Evolutionary conservation across 2,888 invertebrate genomes (phyloP).

Genomic region (Lissocephala sabroskyi): DNA sequence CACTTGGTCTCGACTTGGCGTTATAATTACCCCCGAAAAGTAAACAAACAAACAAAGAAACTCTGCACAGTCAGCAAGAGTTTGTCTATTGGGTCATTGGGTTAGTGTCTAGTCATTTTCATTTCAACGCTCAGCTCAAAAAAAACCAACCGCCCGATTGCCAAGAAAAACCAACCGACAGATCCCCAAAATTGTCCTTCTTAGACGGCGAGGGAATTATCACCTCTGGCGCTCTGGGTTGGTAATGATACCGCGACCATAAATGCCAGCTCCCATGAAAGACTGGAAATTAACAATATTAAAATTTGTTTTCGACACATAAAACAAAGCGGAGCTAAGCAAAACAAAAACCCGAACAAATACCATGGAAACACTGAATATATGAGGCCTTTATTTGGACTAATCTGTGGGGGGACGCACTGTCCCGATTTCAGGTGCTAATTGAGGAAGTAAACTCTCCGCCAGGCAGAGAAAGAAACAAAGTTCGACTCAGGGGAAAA

Average conservation of each 20-base stretch:
- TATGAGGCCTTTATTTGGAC: slow-evolving; percentile 53
- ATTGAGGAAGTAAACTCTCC: slow-evolving; percentile 45
- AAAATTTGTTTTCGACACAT: slow-evolving; percentile 57
- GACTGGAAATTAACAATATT: slow-evolving; percentile 58
- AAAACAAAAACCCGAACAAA: slow-evolving; percentile 20
- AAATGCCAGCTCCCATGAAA: slow-evolving; percentile 60
- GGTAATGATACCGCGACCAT: slow-evolving; percentile 43
- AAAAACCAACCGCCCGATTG: too few species aligned
- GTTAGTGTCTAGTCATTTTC: slow-evolving; percentile 64
- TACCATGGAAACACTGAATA: slow-evolving; percentile 23
- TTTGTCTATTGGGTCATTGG: slow-evolving; percentile 63
- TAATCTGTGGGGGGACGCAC: slow-evolving; percentile 50
- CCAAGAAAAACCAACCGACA: too few species aligned
- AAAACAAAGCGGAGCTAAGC: slow-evolving; percentile 47
- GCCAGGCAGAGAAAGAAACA: slow-evolving; percentile 4
- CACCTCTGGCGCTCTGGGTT: slow-evolving; percentile 21
- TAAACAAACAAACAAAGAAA: slow-evolving; percentile 13
- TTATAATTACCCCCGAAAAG: slow-evolving; percentile 54
- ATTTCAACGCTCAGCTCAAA: slow-evolving; percentile 58
- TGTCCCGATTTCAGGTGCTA: slow-evolving; percentile 37
- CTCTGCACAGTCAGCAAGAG: slow-evolving; percentile 31
- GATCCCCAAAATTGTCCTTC: too few species aligned
- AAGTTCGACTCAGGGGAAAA: too few species aligned
- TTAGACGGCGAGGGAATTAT: slow-evolving; percentile 3
- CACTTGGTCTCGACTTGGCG: slow-evolving; percentile 60